phyloP scores from a whole-genome alignment of 2,797 vertebrate species.

The Phrynocephalus guinanensis region DNA sequence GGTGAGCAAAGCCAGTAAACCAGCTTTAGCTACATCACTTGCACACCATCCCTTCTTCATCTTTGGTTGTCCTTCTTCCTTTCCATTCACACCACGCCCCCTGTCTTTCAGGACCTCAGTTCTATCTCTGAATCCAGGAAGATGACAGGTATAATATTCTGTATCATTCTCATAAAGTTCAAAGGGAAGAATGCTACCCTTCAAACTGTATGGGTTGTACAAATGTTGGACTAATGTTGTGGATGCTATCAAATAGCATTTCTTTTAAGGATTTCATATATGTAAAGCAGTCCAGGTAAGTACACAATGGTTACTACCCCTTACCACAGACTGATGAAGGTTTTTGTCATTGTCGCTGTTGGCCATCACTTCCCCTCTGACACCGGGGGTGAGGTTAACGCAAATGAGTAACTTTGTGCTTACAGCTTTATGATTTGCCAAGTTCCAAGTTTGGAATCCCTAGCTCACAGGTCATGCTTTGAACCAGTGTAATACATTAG shows the following conservation, averaged over 20 bases:
- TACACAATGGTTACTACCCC: background rate
- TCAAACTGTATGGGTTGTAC: background rate
- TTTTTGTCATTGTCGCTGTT: too few species aligned
- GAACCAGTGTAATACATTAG: background rate
- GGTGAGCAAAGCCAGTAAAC: constrained; percentile 20
- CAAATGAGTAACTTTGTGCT: background rate
- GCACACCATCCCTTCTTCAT: background rate
- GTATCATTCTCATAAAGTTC: background rate
- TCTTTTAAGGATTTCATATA: background rate
- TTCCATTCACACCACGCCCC: background rate
- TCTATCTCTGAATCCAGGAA: background rate
- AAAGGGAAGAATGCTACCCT: background rate
- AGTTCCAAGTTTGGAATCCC: background rate
- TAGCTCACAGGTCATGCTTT: background rate
- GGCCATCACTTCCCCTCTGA: too few species aligned
- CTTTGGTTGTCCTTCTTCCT: background rate
- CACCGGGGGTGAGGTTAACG: too few species aligned
- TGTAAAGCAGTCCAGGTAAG: too few species aligned
- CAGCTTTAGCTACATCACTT: constrained; percentile 1
- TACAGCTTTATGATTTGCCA: background rate
- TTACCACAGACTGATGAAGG: background rate
- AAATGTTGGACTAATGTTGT: background rate
- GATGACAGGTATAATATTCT: background rate
- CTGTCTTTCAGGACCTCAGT: background rate
- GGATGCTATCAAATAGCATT: background rate